Conservation (phyloP, 2,113 vertebrate genomes). For the Procavia capensis region DNA sequence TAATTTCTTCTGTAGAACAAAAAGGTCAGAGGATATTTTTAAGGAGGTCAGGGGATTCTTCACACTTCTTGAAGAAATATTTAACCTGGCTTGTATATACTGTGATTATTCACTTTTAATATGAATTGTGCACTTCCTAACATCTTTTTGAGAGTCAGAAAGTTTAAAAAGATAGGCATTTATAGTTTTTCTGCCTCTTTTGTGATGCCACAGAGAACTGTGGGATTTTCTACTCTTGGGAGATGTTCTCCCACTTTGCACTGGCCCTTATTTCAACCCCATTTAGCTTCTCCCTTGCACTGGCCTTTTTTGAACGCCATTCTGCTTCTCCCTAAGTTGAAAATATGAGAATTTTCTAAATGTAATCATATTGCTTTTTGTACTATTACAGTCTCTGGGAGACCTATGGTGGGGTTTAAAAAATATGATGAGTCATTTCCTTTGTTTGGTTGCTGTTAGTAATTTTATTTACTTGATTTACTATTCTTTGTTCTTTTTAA, state of each 20-base stretch:
- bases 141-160: neutral
- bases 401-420: neutral
- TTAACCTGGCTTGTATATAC: neutral
- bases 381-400: neutral
- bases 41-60: fast-evolving
- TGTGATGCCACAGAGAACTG: neutral
- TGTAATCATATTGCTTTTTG: neutral
- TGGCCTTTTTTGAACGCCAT: too few species aligned
- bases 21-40: neutral
- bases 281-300: too few species aligned
- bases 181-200: neutral
- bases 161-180: neutral
- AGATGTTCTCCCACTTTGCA: neutral
- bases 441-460: neutral
- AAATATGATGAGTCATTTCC: neutral
- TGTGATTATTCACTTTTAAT: neutral
- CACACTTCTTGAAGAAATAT: neutral
- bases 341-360: neutral
- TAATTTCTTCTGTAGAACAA: neutral
- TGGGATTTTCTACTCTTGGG: neutral
- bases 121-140: neutral
- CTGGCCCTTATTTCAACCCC: neutral
- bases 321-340: neutral
- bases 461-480: neutral
- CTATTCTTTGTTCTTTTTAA: neutral